phyloP scores from a whole-genome alignment of 2,113 vertebrate species.

The Elephas maximus region DNA sequence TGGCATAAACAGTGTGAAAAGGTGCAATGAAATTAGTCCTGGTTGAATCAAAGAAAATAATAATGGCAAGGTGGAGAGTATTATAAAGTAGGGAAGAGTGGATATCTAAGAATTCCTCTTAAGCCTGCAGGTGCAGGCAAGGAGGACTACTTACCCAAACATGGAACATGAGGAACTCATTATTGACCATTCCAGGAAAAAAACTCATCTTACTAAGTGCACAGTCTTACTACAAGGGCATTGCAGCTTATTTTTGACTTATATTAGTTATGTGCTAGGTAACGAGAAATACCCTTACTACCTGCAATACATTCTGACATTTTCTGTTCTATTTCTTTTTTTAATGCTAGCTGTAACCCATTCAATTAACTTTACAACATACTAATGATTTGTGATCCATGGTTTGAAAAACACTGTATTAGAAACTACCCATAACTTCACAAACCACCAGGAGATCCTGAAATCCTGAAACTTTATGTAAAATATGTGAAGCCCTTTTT shows the following conservation, averaged over 20 bases:
- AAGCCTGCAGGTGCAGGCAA: constrained; percentile 5
- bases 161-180: constrained; percentile 37
- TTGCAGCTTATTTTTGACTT: background rate
- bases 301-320: constrained; percentile 18
- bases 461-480: constrained; percentile 34
- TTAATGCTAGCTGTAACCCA: background rate
- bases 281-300: constrained; percentile 60
- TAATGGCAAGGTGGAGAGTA: constrained; percentile 14
- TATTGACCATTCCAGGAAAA: constrained; percentile 44
- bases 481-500: constrained; percentile 27
- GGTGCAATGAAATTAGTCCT: constrained; percentile 20
- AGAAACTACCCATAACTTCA: background rate
- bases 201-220: constrained; percentile 21
- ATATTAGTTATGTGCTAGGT: constrained; percentile 30
- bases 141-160: background rate
- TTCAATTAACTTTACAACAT: constrained; percentile 17
- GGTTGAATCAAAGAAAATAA: constrained; percentile 45
- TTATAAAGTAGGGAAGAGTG: background rate
- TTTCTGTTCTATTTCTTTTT: background rate
- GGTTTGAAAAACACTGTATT: constrained; percentile 1
- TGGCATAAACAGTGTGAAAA: background rate
- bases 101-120: constrained; percentile 45
- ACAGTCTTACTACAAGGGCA: background rate
- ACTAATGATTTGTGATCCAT: background rate
- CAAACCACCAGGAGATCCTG: background rate